Percentiles rank a stretch among this genome's conserved stretches.
These are phyloP conservation scores for Alexandromys fortis DNA, from an alignment of 2,113 vertebrate species.

Conservation along the genomic window DNA sequence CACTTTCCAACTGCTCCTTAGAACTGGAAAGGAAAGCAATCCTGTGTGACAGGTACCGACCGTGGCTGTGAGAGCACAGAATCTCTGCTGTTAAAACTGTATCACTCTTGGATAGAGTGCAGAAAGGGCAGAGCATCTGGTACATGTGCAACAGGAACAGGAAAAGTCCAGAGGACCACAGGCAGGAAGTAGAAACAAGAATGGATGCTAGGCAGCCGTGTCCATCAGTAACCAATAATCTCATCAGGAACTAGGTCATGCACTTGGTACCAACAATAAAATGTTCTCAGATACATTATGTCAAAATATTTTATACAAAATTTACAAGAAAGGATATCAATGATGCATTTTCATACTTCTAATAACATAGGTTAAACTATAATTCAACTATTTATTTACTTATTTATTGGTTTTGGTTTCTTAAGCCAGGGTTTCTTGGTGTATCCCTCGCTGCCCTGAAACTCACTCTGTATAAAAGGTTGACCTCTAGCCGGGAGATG, in stretches of 20 bases:
- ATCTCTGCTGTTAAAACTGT: background rate
- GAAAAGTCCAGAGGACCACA: background rate
- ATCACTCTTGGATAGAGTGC: background rate
- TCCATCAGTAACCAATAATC: background rate
- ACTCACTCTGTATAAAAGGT: background rate
- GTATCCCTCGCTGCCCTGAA: background rate
- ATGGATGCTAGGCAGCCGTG: background rate
- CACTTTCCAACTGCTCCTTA: background rate
- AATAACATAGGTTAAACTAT: background rate
- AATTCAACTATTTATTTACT: background rate
- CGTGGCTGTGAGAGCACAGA: background rate
- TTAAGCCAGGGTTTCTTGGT: background rate
- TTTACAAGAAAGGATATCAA: background rate
- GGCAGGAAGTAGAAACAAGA: background rate
- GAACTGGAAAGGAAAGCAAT: background rate
- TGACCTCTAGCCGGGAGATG: too few species aligned
- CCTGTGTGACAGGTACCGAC: background rate
- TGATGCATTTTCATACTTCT: conserved; percentile 24
- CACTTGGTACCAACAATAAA: background rate
- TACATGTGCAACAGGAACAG: background rate
- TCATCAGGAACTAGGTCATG: background rate
- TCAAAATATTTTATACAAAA: background rate
- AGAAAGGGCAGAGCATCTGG: background rate
- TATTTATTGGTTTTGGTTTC: background rate
- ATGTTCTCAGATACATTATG: background rate